These are phyloP conservation scores for Myiagra hebetior DNA, from an alignment of 2,113 vertebrate species.

Conservation along the genomic window DNA sequence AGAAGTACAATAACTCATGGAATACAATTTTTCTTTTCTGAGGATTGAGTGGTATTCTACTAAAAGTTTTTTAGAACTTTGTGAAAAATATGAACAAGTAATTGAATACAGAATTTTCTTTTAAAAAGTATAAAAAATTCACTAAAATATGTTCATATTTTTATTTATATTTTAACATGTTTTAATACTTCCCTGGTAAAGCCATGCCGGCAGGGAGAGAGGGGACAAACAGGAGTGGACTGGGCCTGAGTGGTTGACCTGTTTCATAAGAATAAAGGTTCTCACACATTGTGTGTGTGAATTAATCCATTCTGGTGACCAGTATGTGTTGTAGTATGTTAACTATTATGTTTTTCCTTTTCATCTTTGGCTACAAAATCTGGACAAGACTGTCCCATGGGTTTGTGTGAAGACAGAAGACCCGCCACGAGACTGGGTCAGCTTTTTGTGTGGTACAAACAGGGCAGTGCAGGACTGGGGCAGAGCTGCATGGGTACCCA, in stretches of 20 bases:
- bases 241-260: not conserved
- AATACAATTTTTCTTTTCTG: not conserved
- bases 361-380: not conserved
- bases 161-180: not conserved
- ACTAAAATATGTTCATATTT: not conserved
- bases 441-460: not conserved
- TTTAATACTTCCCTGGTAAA: not conserved
- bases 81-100: not conserved
- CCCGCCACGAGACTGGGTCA: fast-evolving
- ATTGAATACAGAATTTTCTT: not conserved
- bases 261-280: not conserved
- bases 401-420: not conserved
- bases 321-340: not conserved
- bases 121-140: not conserved
- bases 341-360: not conserved
- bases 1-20: not conserved
- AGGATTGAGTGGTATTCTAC: not conserved
- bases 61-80: not conserved
- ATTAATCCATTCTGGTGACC: not conserved
- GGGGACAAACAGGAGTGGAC: not conserved
- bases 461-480: not conserved
- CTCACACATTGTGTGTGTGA: not conserved
- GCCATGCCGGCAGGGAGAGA: not conserved
- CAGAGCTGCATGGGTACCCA: fast-evolving
- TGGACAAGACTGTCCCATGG: fast-evolving